Conservation (phyloP, 2,797 vertebrate species). For the Lepidocolaptes lacrymiger region DNA sequence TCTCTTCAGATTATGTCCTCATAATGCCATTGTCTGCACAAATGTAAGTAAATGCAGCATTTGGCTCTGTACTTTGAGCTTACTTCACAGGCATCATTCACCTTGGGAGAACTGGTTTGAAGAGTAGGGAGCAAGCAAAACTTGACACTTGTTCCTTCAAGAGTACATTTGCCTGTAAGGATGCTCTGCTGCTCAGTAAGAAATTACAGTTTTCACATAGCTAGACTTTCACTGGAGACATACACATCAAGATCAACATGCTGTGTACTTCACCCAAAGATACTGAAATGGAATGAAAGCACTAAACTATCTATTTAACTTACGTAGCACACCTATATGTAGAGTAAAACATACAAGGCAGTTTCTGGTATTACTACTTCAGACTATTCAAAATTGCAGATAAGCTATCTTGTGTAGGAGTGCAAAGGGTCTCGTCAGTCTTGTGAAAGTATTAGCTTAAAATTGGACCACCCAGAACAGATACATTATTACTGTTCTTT, state of each 20-base stretch:
- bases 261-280: background rate
- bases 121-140: background rate
- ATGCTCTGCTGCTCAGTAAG: background rate
- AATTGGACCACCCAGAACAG: background rate
- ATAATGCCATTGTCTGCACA: constrained; percentile 51
- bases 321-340: background rate
- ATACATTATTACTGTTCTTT: background rate
- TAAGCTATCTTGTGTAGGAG: background rate
- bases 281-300: background rate
- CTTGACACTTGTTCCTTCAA: background rate
- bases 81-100: constrained; percentile 63
- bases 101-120: background rate
- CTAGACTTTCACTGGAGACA: background rate
- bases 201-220: background rate
- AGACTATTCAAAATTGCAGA: background rate
- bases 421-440: too few species aligned
- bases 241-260: background rate
- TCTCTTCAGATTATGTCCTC: constrained; percentile 53
- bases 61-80: constrained; percentile 53
- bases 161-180: background rate
- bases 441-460: background rate
- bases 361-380: background rate
- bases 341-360: background rate
- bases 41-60: constrained; percentile 57
- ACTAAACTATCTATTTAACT: background rate